These are phyloP conservation scores for Polydrusus pterygomalis DNA, from an alignment of 2,888 invertebrate species.

Conservation along the genomic window DNA sequence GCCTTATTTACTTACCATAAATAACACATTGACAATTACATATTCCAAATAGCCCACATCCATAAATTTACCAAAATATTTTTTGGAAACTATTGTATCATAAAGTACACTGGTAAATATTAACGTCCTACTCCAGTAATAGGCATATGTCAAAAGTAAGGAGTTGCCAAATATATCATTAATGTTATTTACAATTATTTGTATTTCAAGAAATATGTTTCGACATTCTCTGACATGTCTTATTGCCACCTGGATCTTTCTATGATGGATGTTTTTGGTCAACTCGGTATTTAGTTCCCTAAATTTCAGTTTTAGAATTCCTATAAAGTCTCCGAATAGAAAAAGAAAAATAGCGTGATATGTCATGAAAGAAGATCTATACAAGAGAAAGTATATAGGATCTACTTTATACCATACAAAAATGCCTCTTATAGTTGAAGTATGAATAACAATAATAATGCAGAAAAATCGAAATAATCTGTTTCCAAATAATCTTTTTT, in stretches of 20 bases:
- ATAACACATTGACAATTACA: background rate
- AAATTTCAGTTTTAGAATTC: background rate
- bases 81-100: background rate
- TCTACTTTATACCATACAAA: background rate
- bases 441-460: background rate
- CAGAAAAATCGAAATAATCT: background rate
- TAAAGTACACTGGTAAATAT: background rate
- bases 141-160: background rate
- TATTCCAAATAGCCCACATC: background rate
- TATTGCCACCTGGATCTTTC: background rate
- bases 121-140: background rate
- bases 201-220: background rate
- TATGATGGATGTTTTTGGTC: background rate
- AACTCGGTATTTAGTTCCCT: background rate
- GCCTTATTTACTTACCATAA: background rate
- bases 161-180: background rate
- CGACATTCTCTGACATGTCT: background rate
- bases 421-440: background rate
- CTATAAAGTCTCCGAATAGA: background rate
- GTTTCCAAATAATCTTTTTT: background rate
- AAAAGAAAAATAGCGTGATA: background rate
- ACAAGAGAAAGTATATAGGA: background rate
- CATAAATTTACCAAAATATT: background rate
- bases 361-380: conserved; percentile 1
- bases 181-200: background rate